phyloP scores from a whole-genome alignment of 64 coral and sea anemone genomes.

The Montipora cactus region DNA sequence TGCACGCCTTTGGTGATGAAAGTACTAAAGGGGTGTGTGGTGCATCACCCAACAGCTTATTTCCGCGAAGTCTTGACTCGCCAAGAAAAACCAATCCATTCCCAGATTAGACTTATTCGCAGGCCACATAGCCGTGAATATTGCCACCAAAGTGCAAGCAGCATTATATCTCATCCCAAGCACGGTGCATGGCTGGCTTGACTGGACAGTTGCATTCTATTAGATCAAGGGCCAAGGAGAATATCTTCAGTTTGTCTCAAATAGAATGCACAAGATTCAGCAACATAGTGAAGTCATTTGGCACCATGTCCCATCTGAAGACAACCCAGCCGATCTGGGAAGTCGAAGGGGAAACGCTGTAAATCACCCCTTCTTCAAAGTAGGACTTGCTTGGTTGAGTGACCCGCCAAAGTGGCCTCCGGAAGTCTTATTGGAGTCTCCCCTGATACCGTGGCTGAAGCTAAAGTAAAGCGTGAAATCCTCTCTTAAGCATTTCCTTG shows the following conservation, averaged over 20 bases:
- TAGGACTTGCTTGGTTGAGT: neutral
- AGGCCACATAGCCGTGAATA: constrained; percentile 22
- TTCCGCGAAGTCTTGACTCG: neutral
- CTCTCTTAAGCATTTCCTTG: too few relatives aligned
- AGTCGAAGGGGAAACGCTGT: too few relatives aligned
- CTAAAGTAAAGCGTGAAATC: too few relatives aligned
- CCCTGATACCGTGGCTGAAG: too few relatives aligned
- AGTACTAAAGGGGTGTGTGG: neutral
- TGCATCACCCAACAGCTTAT: constrained; percentile 9
- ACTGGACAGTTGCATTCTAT: neutral
- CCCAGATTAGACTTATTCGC: constrained; percentile 16
- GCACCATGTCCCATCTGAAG: too few relatives aligned
- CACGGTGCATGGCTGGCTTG: constrained; percentile 31
- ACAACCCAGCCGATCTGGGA: too few relatives aligned
- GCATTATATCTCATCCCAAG: neutral
- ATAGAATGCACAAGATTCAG: constrained; percentile 10
- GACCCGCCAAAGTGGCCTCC: constrained; percentile 2
- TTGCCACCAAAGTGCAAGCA: constrained; percentile 1
- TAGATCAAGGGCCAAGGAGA: constrained; percentile 14
- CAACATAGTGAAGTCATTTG: neutral
- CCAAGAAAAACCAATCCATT: constrained; percentile 18
- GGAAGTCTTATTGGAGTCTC: too few relatives aligned
- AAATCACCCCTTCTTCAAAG: neutral
- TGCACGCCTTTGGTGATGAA: constrained; percentile 58
- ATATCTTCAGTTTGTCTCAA: neutral